Evolutionary conservation across 1,140 invertebrate genomes (phyloP).

Genomic region (Gonioctena quinquepunctata): DNA sequence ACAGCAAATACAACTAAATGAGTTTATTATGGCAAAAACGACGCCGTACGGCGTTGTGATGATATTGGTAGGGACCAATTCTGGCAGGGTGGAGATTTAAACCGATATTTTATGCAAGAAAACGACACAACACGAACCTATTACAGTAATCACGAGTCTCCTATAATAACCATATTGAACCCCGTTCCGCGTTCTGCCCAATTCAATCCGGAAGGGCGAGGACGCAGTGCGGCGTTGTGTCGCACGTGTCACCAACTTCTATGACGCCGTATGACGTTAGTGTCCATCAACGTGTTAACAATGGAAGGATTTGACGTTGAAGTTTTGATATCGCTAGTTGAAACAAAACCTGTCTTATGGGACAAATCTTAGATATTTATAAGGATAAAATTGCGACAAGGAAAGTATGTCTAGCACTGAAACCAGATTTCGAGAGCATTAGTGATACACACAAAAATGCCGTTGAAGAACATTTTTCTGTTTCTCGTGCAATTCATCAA

Average conservation of each 20-base stretch:
- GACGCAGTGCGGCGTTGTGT: background rate
- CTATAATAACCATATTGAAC: no score
- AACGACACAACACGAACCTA: no score
- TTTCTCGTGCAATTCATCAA: conserved; percentile 1
- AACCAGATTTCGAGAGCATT: conserved; percentile 16
- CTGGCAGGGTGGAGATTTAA: no score
- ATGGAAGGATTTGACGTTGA: conserved; percentile 11
- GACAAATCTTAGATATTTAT: conserved; percentile 3
- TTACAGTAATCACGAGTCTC: no score
- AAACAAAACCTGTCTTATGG: background rate
- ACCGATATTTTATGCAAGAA: no score
- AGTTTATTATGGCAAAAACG: no score
- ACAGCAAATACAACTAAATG: no score
- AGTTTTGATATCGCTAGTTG: conserved; percentile 12
- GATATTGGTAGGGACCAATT: no score
- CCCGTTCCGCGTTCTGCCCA: no score
- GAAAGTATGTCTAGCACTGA: conserved; percentile 17
- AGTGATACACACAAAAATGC: conserved; percentile 22
- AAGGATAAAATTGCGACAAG: conserved; percentile 8
- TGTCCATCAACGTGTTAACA: background rate
- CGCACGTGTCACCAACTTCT: background rate
- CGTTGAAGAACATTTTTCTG: background rate
- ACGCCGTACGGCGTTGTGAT: no score
- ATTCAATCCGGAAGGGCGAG: no score
- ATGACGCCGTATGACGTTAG: no score